phyloP scores from a whole-genome alignment of 64 coral and sea anemone genomes.

The Dendrophyllia cribrosa region DNA sequence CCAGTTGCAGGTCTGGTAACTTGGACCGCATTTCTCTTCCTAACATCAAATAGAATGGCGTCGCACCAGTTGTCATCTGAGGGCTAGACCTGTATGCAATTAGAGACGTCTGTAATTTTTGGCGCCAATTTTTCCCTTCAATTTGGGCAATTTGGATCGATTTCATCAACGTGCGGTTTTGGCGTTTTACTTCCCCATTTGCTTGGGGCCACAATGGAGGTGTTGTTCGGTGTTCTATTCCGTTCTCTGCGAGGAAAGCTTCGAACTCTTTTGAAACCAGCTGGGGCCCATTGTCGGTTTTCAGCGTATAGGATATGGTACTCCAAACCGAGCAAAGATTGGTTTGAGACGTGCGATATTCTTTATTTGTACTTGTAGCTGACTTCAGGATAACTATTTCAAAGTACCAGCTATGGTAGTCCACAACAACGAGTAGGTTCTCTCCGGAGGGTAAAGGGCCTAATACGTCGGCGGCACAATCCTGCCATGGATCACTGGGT shows the following conservation, averaged over 20 bases:
- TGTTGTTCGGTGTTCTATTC: neutral
- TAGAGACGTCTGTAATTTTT: neutral
- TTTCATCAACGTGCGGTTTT: neutral
- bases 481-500: neutral
- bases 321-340: conserved; percentile 21
- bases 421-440: neutral
- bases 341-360: neutral
- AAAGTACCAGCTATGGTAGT: neutral
- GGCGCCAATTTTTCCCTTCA: conserved; percentile 18
- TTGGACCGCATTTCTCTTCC: neutral
- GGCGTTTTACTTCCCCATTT: neutral
- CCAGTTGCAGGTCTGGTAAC: neutral
- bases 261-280: neutral
- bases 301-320: neutral
- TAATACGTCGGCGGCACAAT: conserved; percentile 14
- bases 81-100: neutral
- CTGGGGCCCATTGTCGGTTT: conserved; percentile 4
- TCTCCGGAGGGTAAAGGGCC: neutral
- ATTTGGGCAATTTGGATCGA: conserved; percentile 10
- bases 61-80: conserved; percentile 1
- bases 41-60: conserved; percentile 17
- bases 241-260: neutral
- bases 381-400: conserved; percentile 19
- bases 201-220: neutral
- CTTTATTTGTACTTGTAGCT: neutral